A percentile compares a stretch with the other conserved stretches of the same genome.
These are phyloP conservation scores for Tichodroma muraria DNA, from an alignment of 2,113 vertebrate species.

Conservation along the genomic window DNA sequence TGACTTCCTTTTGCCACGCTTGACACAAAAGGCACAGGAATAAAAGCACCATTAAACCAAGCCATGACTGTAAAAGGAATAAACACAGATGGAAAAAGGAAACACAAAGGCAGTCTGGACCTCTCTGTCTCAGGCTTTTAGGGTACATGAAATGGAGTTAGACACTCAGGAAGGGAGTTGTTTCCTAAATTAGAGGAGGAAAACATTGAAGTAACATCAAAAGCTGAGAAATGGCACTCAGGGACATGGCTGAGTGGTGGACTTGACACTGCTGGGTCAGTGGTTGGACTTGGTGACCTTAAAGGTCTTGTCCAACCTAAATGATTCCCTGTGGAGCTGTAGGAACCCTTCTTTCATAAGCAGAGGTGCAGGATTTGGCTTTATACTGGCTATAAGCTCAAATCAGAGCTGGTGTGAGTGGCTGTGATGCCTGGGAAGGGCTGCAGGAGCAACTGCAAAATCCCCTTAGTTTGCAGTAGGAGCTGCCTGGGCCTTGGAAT, in stretches of 20 bases:
- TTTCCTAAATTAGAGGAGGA: not conserved
- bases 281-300: not conserved
- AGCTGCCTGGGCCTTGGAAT: not conserved
- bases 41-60: not conserved
- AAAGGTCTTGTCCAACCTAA: not conserved
- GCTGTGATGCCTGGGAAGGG: not conserved
- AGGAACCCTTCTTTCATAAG: not conserved
- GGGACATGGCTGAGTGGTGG: not conserved
- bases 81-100: not conserved
- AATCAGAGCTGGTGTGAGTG: fast-evolving
- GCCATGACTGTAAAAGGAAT: not conserved
- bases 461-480: not conserved
- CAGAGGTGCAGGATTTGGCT: not conserved
- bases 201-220: not conserved
- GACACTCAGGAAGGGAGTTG: not conserved
- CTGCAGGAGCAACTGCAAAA: not conserved
- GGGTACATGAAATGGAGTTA: not conserved
- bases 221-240: not conserved
- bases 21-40: not conserved
- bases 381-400: not conserved
- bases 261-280: not conserved
- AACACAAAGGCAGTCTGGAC: not conserved
- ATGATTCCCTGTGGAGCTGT: not conserved
- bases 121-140: not conserved
- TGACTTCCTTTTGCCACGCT: not conserved